Conservation (phyloP, 2,113 vertebrate species). For the Neogobius melanostomus region DNA sequence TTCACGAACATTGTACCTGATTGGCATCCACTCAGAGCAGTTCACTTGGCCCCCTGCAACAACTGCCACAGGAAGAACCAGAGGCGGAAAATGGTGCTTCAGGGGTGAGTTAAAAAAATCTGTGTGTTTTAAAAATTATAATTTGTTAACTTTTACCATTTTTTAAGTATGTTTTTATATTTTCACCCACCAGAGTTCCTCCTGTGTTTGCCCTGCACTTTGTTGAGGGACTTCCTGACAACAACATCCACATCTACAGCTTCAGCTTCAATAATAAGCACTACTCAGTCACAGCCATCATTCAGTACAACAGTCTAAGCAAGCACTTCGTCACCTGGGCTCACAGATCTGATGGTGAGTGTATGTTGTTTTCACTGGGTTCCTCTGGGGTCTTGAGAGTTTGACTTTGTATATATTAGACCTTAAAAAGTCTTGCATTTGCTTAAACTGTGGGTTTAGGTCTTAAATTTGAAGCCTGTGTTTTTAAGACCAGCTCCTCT, state of each 20-base stretch:
- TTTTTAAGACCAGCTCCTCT: too few relatives aligned
- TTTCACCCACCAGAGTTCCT: slow-evolving; percentile 74
- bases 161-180: slow-evolving; percentile 11
- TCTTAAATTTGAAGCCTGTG: too few relatives aligned
- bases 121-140: too few relatives aligned
- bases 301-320: slow-evolving; percentile 80
- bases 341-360: slow-evolving; percentile 82
- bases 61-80: slow-evolving; percentile 79
- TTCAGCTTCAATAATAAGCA: slow-evolving; percentile 79
- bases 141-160: too few relatives aligned
- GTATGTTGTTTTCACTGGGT: not conserved
- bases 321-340: slow-evolving; percentile 91
- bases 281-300: slow-evolving; percentile 79
- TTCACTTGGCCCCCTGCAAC: slow-evolving; percentile 81
- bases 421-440: too few relatives aligned
- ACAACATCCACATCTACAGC: slow-evolving; percentile 73
- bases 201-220: slow-evolving; percentile 88
- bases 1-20: slow-evolving; percentile 81
- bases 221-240: slow-evolving; percentile 84
- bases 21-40: slow-evolving; percentile 86
- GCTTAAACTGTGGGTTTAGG: too few relatives aligned
- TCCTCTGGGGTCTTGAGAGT: too few relatives aligned
- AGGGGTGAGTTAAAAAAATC: slow-evolving; percentile 73
- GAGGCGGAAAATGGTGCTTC: slow-evolving; percentile 81
- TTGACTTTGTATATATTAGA: not conserved